Evolutionary conservation across 1,140 invertebrate species (phyloP), one percentile per base, ranked within the genome.

Genomic region (Drosophila serrata): DNA sequence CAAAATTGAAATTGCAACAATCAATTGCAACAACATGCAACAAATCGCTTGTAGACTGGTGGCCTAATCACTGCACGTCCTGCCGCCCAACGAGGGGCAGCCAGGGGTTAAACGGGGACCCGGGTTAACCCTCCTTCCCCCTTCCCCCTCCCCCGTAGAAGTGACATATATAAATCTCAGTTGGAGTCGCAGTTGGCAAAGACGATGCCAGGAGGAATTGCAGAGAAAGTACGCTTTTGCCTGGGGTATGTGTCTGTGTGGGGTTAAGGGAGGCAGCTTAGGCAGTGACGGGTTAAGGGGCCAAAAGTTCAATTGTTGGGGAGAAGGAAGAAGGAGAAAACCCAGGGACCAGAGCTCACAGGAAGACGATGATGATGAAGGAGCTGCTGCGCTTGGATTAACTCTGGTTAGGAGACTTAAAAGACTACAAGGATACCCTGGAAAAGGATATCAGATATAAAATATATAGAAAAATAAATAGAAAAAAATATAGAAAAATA

Each of bases 1-100:
- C 90, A 91, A 91, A 91, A 91, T 91, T 91, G 90, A 91, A 90
- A 91, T 91, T 91, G 90, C 90, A 91, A 91, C 90, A 91, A 91
- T 91, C 90, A 91, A 91, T 91, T 91, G 90, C 90, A 91, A 81
- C 80, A 87, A 90, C 85, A 90, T 90, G 86, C 85, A 90, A 90
- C 85, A 90, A 88, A 87, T 87, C 85, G 84, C 77, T 87, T 76
- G 79, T 78, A 79, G 77, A 79, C 81, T 68, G 53, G 49, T 49
- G 65, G 72, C 69, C 85, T 90, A 90, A 90, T 90, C 85, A 90
- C 85, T 90, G 81, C 72, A 82, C 84, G 79, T 88, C 55, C 68
- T 55, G n/a, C 17, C 48, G 15, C 11, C 53, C 24, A n/a, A 24
- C n/a, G n/a, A n/a, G 4, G 39, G 17, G 37, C 15, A 37, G 24